phyloP scores from a whole-genome alignment of 2,888 invertebrate species.

The Ceriagrion tenellum region DNA sequence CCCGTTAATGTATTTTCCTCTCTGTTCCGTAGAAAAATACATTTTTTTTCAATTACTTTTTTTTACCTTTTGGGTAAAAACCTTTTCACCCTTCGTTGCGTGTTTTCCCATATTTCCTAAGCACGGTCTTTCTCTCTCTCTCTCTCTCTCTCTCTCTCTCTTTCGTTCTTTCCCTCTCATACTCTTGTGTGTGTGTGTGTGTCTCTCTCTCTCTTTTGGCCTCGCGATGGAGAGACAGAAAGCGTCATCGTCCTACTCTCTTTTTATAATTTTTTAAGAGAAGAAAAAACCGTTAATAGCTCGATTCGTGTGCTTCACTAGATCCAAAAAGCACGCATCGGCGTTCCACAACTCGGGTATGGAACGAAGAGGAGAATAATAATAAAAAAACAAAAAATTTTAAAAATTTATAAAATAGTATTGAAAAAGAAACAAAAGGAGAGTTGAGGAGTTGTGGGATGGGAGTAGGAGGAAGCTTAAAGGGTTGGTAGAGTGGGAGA shows the following conservation, averaged over 20 bases:
- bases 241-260: background rate
- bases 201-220: background rate
- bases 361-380: too few species aligned
- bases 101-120: slow-evolving; percentile 64
- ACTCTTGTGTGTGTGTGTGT: background rate
- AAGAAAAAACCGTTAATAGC: slow-evolving; percentile 55
- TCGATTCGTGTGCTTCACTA: slow-evolving; percentile 63
- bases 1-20: slow-evolving; percentile 56
- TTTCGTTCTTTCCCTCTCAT: background rate
- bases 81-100: slow-evolving; percentile 45
- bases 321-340: slow-evolving; percentile 66
- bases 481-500: background rate
- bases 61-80: slow-evolving; percentile 40
- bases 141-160: background rate
- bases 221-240: background rate
- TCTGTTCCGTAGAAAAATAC: background rate
- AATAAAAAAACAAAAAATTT: background rate
- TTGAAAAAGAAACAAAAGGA: background rate
- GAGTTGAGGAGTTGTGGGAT: background rate
- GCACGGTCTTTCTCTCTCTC: background rate
- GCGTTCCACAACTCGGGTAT: slow-evolving; percentile 32
- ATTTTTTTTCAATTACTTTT: slow-evolving; percentile 23
- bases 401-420: background rate
- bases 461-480: background rate
- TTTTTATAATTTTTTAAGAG: slow-evolving; percentile 15